Evolutionary conservation across 1,140 invertebrate species (phyloP).

Genomic region (Hydropsyche tenuis): DNA sequence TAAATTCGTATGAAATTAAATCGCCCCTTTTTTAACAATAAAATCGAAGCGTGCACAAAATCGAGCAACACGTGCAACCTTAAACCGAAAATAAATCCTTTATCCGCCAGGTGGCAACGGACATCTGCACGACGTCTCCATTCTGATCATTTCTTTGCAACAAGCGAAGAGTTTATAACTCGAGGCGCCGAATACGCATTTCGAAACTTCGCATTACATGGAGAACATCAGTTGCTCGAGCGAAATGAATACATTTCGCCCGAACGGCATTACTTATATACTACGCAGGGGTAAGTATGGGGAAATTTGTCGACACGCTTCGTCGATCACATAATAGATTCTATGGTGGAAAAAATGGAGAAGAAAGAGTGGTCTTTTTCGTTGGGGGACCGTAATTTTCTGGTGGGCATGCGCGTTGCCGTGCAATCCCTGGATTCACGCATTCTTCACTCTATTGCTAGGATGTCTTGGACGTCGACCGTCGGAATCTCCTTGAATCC

Average conservation of each 20-base stretch:
- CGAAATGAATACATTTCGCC: no score
- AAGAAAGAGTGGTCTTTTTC: slow-evolving; percentile 7
- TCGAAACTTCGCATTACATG: no score
- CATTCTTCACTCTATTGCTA: background rate
- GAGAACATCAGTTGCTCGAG: no score
- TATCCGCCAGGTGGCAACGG: no score
- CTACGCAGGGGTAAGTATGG: background rate
- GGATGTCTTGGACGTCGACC: background rate
- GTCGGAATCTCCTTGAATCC: no score
- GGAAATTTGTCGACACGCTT: background rate
- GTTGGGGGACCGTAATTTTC: slow-evolving; percentile 34
- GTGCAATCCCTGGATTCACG: slow-evolving; percentile 13
- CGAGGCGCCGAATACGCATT: no score
- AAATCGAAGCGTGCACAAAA: background rate
- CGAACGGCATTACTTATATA: no score
- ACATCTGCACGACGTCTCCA: no score
- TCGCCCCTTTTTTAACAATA: background rate
- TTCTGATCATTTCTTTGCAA: no score
- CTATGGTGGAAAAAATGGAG: background rate
- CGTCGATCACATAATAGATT: background rate
- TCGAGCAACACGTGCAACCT: background rate
- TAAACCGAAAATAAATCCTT: no score
- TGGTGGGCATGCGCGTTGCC: slow-evolving; percentile 29
- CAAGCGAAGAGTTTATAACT: no score
- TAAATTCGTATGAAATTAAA: background rate